phyloP scores from a whole-genome alignment of 2,113 vertebrate species.

The Turdus rufiventris region DNA sequence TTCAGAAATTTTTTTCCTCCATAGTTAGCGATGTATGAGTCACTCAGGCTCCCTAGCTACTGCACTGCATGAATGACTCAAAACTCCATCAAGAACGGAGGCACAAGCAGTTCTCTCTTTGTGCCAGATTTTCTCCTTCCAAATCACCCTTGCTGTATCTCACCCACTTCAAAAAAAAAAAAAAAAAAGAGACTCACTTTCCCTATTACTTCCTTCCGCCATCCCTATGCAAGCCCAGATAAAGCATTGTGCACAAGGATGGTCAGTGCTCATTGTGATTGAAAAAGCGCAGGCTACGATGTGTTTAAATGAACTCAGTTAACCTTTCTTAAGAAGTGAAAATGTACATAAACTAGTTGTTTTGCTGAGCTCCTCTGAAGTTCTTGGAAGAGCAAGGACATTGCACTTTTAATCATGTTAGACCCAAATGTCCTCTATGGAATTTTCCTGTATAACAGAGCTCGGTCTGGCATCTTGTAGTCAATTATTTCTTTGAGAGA shows the following conservation, averaged over 20 bases:
- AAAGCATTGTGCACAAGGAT: background rate
- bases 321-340: background rate
- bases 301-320: background rate
- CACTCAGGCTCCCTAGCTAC: constrained; percentile 68
- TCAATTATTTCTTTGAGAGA: background rate
- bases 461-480: background rate
- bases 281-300: background rate
- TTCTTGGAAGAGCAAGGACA: background rate
- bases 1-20: constrained; percentile 68
- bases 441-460: background rate
- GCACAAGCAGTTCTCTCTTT: constrained; percentile 63
- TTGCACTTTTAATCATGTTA: background rate
- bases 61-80: constrained; percentile 71
- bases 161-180: constrained; percentile 35
- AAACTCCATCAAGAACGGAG: constrained; percentile 58
- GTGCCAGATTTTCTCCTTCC: constrained; percentile 54
- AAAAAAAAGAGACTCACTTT: background rate
- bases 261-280: background rate
- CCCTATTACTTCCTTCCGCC: background rate
- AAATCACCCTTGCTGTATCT: constrained; percentile 48
- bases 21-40: constrained; percentile 71
- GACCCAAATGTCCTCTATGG: background rate
- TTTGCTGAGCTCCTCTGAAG: background rate
- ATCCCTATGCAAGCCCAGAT: background rate
- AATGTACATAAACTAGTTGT: background rate